These are phyloP conservation scores for Chironomus riparius DNA, from an alignment of 2,888 invertebrate genomes.

Conservation along the genomic window DNA sequence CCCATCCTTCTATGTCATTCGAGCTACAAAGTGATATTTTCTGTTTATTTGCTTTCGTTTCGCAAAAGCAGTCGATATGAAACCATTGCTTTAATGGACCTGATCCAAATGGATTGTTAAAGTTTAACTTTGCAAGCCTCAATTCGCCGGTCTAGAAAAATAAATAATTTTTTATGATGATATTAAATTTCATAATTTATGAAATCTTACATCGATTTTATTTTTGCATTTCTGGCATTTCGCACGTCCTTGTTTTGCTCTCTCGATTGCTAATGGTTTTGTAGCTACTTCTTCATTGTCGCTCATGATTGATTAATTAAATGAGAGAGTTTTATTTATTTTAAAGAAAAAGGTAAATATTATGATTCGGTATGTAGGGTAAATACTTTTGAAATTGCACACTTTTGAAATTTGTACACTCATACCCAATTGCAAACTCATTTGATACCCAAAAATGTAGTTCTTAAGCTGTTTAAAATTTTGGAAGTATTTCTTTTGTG, in stretches of 20 bases:
- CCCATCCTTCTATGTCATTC: conserved; percentile 73
- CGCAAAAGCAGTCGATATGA: conserved; percentile 71
- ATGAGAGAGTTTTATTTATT: no score
- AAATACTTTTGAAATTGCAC: no score
- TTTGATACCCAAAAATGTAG: no score
- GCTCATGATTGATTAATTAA: background rate
- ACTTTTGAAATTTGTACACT: no score
- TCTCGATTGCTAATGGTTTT: conserved; percentile 62
- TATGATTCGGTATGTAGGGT: no score
- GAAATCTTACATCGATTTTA: conserved; percentile 51
- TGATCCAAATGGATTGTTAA: conserved; percentile 57
- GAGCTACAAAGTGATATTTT: conserved; percentile 64
- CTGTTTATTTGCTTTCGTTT: conserved; percentile 64
- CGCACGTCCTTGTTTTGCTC: conserved; percentile 71
- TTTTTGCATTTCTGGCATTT: conserved; percentile 81
- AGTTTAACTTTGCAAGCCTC: conserved; percentile 65
- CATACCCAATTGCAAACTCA: no score
- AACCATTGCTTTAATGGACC: conserved; percentile 79
- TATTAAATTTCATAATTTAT: background rate
- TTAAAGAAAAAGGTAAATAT: no score
- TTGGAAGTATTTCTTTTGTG: no score
- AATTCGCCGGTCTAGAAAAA: conserved; percentile 46
- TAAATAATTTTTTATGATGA: no score
- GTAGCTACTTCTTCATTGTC: conserved; percentile 28
- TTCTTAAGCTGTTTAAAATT: no score